Percentiles rank a stretch among this genome's conserved stretches.
Evolutionary conservation across 2,888 invertebrate genomes (phyloP).

Genomic region (Apodemia mormo): DNA sequence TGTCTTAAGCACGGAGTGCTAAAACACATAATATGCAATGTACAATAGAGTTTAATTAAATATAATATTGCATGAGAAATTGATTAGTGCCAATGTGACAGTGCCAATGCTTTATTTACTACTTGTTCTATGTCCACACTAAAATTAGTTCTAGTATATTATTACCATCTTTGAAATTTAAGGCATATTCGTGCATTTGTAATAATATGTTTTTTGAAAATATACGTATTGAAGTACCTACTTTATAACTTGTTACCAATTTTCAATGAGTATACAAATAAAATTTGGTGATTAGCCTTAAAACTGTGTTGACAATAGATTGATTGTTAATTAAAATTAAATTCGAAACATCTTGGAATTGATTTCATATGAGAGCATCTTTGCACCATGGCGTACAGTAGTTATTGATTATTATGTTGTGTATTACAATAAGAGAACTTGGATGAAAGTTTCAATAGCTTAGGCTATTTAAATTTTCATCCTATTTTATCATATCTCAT

Average conservation of each 20-base stretch:
- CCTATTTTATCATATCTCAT: too few species aligned
- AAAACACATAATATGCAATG: too few species aligned
- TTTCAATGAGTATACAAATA: neutral
- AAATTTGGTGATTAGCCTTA: neutral
- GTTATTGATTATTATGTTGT: too few species aligned
- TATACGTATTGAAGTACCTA: neutral
- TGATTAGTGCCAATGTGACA: too few species aligned
- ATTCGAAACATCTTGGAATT: neutral
- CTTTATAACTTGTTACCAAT: neutral
- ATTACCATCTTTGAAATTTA: neutral
- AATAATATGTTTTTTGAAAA: neutral
- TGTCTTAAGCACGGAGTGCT: too few species aligned
- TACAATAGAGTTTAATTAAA: neutral
- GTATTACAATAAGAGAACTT: too few species aligned
- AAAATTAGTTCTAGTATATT: neutral
- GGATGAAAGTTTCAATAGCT: too few species aligned
- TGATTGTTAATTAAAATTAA: neutral
- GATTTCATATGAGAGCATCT: too few species aligned
- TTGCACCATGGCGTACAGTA: too few species aligned
- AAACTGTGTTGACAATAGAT: neutral
- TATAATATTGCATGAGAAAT: neutral
- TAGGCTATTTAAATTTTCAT: too few species aligned
- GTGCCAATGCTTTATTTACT: too few species aligned
- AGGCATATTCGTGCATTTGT: neutral
- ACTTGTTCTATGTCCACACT: neutral